Evolutionary conservation across 1,140 invertebrate genomes (phyloP), one percentile per base, ranked within the genome.

Genomic region (Ylistrum balloti): DNA sequence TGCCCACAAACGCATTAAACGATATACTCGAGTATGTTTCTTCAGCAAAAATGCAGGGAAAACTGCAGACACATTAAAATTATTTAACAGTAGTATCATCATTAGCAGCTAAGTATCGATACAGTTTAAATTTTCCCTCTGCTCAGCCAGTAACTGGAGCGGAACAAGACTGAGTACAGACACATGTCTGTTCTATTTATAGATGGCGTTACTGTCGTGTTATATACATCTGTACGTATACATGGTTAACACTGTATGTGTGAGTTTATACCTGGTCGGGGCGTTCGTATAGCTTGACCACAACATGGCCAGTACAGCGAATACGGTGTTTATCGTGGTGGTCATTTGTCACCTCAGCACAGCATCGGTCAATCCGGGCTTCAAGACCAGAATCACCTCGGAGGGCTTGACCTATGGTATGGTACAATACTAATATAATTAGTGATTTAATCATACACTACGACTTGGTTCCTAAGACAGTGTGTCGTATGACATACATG

Each of bases 331-430:
- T n/a, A 22, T 74, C 5, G 5, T 74, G 56, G 9, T 74, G 56
- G 56, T 74, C 56, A 28, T 7, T 28, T 74, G 22, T 74, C 56
- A 17, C 5, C 56, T 28, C 3, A 28, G 56, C 56, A 74, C 56
- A 28, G 56, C 22, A 7, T 74, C 22, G 22, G 56, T 74, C 17
- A 45, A 28, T 41, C 88, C 88, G 34, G 88, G 88, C 22, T 48
- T 89, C 33, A 89, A 89, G 38, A 85, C 88, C 0, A 89, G 88
- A 33, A 89, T 89, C n/a, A 89, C 88, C 22, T 41, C 74, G 9
- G 86, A 86, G 28, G 88, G 88, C 20, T 33, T 89, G 22, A 86
- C 85, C 35, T 89, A 89, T n/a, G 88, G 88, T 89, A 86, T 32
- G 85, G 86, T 1, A 86, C 15, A 74, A 74, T 17, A 74, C 22